phyloP scores from a whole-genome alignment of 2,113 vertebrate species.

The Toxostoma redivivum region DNA sequence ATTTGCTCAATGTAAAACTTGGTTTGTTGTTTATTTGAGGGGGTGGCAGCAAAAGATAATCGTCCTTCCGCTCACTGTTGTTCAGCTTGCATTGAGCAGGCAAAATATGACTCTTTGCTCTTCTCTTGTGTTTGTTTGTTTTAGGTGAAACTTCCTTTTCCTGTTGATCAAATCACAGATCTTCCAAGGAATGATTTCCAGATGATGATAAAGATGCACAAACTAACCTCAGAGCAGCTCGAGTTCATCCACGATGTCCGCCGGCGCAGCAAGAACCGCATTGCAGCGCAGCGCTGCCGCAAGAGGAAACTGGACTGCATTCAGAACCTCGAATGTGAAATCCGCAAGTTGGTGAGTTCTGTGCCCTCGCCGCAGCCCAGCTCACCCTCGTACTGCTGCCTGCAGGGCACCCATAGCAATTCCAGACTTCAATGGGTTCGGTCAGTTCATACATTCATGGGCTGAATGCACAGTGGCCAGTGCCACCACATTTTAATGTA shows the following conservation, averaged over 20 bases:
- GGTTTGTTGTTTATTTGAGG: background rate
- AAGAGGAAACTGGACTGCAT: constrained; percentile 99
- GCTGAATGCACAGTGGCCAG: background rate
- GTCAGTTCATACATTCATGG: background rate
- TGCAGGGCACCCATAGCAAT: background rate
- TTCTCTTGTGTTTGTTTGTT: constrained; percentile 47
- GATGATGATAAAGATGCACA: constrained; percentile 99
- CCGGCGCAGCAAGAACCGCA: constrained; percentile 96
- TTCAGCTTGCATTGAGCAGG: background rate
- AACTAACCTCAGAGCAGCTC: constrained; percentile 96
- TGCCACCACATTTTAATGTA: background rate
- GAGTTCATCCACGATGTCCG: constrained; percentile 98
- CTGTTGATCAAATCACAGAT: constrained; percentile 99
- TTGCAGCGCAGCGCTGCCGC: constrained; percentile 97
- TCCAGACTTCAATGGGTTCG: background rate
- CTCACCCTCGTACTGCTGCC: rapidly evolving
- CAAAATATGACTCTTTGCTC: background rate
- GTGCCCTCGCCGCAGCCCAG: rapidly evolving
- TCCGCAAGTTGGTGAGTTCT: constrained; percentile 88
- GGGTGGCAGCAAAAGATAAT: background rate
- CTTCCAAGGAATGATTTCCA: constrained; percentile 99
- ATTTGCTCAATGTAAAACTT: background rate
- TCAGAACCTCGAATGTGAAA: constrained; percentile 98
- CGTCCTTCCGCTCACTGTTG: background rate
- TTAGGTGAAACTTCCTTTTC: constrained; percentile 98